These are phyloP conservation scores for Sinocyclocheilus anophthalmus DNA, from an alignment of 2,113 vertebrate genomes.

Conservation along the genomic window DNA sequence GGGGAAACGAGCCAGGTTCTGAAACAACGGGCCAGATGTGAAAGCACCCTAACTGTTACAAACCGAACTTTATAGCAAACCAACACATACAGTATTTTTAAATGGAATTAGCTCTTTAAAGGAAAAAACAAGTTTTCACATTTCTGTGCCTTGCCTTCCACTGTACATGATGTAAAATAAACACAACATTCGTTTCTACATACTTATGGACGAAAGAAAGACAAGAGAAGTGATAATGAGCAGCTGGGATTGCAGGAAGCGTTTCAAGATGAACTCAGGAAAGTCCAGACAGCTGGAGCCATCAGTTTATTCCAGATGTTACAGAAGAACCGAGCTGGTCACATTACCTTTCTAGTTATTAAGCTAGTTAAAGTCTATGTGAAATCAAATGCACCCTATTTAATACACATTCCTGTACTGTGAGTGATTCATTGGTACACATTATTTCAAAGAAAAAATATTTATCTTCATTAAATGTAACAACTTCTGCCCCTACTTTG, in stretches of 20 bases:
- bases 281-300: slow-evolving; percentile 17
- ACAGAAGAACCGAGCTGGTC: neutral
- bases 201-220: neutral
- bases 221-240: neutral
- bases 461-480: neutral
- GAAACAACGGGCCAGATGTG: no score
- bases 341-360: neutral
- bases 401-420: neutral
- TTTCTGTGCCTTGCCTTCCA: neutral
- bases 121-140: neutral
- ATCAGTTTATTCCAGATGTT: neutral
- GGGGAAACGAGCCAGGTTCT: no score
- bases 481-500: no score
- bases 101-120: neutral
- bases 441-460: neutral
- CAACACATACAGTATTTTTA: neutral
- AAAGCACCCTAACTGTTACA: neutral
- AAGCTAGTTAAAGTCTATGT: neutral
- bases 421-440: neutral
- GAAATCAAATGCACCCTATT: neutral
- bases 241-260: neutral
- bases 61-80: no score
- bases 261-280: slow-evolving; percentile 11
- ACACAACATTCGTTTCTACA: neutral
- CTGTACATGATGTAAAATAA: neutral